A percentile compares a stretch with the other conserved stretches of the same genome.
These are phyloP conservation scores for Phalacrocorax aristotelis DNA, from an alignment of 2,113 vertebrate genomes.

Conservation along the genomic window DNA sequence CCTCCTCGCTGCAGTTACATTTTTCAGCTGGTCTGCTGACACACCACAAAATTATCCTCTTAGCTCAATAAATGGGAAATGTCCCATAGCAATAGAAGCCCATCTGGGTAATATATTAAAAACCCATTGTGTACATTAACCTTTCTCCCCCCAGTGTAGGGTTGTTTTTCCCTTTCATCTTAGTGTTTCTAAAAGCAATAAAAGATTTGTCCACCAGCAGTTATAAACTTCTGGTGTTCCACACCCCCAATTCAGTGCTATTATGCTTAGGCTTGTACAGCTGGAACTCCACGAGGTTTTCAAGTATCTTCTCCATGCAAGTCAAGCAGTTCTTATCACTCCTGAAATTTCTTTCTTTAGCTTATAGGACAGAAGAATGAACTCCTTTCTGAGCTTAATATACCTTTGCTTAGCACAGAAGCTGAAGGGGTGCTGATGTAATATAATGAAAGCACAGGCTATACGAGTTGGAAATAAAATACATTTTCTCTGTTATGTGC, in stretches of 20 bases:
- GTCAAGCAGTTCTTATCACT: slow-evolving; percentile 30
- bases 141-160: not conserved
- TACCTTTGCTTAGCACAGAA: slow-evolving; percentile 1
- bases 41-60: slow-evolving; percentile 29
- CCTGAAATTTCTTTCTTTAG: slow-evolving; percentile 34
- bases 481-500: slow-evolving; percentile 55
- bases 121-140: not conserved
- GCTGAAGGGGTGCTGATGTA: not conserved
- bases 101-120: not conserved
- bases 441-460: slow-evolving; percentile 50
- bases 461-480: slow-evolving; percentile 56
- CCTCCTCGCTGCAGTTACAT: not conserved
- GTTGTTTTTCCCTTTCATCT: slow-evolving; percentile 2
- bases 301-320: slow-evolving; percentile 32
- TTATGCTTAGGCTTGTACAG: not conserved
- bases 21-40: slow-evolving; percentile 46
- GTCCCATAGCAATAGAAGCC: not conserved
- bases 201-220: slow-evolving; percentile 4
- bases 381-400: slow-evolving; percentile 55
- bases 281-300: slow-evolving; percentile 26
- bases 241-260: not conserved
- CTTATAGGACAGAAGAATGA: slow-evolving; percentile 32
- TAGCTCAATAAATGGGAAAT: not conserved
- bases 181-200: not conserved
- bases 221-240: slow-evolving; percentile 21